Base-by-base conservation (phyloP, 1,140 invertebrate species). In the Bradynema listronoti region DNA sequence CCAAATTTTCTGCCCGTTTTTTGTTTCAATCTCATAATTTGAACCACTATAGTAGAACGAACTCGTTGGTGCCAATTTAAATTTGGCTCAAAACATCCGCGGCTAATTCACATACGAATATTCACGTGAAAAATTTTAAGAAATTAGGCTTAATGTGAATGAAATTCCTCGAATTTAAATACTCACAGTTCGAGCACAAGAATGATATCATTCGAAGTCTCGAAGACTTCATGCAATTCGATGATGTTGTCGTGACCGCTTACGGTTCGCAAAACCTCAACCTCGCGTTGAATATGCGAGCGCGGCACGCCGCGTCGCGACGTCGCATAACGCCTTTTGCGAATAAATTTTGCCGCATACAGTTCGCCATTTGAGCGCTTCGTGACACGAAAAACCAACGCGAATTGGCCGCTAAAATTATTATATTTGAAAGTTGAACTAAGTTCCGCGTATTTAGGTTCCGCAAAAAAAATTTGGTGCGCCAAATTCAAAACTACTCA, bases 401-500 rank as follows among this genome's bases (percentile, higher is more conserved):
- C 92, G 80, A 93, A 96, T 83, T 95, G 93, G 34, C 92, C 92
- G 29, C 56, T n/a, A n/a, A n/a, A n/a, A n/a, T n/a, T n/a, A n/a
- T n/a, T n/a, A n/a, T n/a, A n/a, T n/a, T n/a, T 19, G 1, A 39
- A 39, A 39, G 36, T 19, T 39, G n/a, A 14, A 14, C 14, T 39
- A 39, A n/a, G n/a, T n/a, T n/a, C n/a, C n/a, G n/a, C n/a, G n/a
- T n/a, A n/a, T n/a, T n/a, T n/a, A n/a, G n/a, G n/a, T n/a, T n/a
- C n/a, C n/a, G 36, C 36, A 14, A 39, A 39, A 14, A 19, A 19
- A 39, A 14, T 19, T 19, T 19, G 36, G n/a, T 14, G n/a, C 19
- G n/a, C 14, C 36, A 19, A 19, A 14, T 39, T 39, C 36, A 14
- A 14, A 14, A 39, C 14, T 39, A 14, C 36, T 39, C 36, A 39